Conservation (phyloP, 2,888 invertebrate genomes). For the Sipha maydis region DNA sequence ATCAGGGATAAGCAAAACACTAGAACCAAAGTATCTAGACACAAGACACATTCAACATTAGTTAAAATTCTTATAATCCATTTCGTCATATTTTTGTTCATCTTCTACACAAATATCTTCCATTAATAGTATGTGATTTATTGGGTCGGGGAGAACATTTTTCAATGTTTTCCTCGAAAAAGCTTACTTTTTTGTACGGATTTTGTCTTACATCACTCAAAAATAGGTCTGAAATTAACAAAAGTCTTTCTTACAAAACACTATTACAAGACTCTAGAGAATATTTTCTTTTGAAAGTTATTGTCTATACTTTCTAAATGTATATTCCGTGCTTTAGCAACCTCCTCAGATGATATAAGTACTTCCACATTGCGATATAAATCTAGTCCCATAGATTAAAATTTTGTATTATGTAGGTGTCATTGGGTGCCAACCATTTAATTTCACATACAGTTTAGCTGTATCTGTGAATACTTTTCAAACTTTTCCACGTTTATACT, state of each 20-base stretch:
- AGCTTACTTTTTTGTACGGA: constrained; percentile 20
- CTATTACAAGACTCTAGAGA: constrained; percentile 26
- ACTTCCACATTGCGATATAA: neutral
- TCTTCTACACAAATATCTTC: too few relatives aligned
- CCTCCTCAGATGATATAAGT: constrained; percentile 37
- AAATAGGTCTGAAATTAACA: constrained; percentile 35
- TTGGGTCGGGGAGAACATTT: constrained; percentile 8
- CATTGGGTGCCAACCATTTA: constrained; percentile 65
- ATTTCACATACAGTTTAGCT: constrained; percentile 41
- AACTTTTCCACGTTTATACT: constrained; percentile 49
- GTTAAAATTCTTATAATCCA: too few relatives aligned
- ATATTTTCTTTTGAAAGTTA: constrained; percentile 28
- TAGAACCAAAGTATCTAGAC: too few relatives aligned
- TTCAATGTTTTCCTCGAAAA: constrained; percentile 27
- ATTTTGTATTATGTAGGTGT: constrained; percentile 3
- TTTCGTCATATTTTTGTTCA: too few relatives aligned
- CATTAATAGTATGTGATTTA: neutral
- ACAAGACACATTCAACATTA: too few relatives aligned
- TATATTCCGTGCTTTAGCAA: neutral
- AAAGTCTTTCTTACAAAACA: constrained; percentile 31
- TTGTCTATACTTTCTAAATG: constrained; percentile 19
- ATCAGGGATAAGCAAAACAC: too few relatives aligned
- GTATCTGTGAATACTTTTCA: constrained; percentile 62
- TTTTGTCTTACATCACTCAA: constrained; percentile 2
- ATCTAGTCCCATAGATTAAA: constrained; percentile 23